phyloP scores from a whole-genome alignment of 2,888 invertebrate species.

The Drosophila ezoana region DNA sequence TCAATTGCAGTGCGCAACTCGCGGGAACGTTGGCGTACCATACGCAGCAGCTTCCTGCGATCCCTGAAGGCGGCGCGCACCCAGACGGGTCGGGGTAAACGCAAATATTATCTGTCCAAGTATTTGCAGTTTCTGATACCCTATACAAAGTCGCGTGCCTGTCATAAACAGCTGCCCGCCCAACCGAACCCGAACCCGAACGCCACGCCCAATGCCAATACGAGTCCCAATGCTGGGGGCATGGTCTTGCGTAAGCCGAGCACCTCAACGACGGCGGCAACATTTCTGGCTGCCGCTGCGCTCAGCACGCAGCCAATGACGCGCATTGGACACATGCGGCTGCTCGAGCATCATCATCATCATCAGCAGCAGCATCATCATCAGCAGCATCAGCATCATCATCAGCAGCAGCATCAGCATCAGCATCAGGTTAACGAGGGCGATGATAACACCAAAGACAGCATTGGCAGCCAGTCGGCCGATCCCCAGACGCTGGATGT shows the following conservation, averaged over 20 bases:
- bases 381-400: not conserved
- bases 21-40: slow-evolving; percentile 82
- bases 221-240: slow-evolving; percentile 30
- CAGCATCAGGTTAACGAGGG: not conserved
- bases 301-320: slow-evolving; percentile 61
- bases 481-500: slow-evolving; percentile 45
- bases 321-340: slow-evolving; percentile 68
- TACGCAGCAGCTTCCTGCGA: slow-evolving; percentile 81
- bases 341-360: slow-evolving; percentile 48
- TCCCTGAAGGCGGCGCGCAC: slow-evolving; percentile 80
- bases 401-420: slow-evolving; percentile 30
- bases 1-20: slow-evolving; percentile 80
- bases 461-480: slow-evolving; percentile 26
- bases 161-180: slow-evolving; percentile 55
- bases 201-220: not conserved
- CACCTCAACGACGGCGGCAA: slow-evolving; percentile 46
- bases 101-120: slow-evolving; percentile 82
- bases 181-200: not conserved
- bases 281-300: slow-evolving; percentile 11
- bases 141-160: slow-evolving; percentile 77
- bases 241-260: slow-evolving; percentile 74
- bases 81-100: slow-evolving; percentile 81
- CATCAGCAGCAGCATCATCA: slow-evolving; percentile 2
- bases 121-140: slow-evolving; percentile 82
- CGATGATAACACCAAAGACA: slow-evolving; percentile 78